Evolutionary conservation across 2,888 invertebrate species (phyloP).

Genomic region (Chloromyia formosa): DNA sequence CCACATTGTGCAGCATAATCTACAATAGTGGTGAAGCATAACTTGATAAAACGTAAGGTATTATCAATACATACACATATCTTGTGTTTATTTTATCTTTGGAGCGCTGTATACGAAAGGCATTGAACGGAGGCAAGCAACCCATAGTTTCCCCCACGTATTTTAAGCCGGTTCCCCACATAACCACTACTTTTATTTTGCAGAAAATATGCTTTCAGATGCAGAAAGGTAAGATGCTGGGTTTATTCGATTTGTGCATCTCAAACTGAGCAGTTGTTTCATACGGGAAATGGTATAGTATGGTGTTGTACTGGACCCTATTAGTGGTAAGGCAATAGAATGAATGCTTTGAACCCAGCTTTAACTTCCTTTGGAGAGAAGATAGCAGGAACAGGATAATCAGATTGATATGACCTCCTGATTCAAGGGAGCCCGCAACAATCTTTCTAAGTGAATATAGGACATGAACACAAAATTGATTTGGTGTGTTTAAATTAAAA

Average conservation of each 20-base stretch:
- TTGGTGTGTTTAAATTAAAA: too few relatives aligned
- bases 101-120: background rate
- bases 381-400: too few relatives aligned
- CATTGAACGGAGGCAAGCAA: background rate
- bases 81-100: background rate
- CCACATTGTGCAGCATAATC: too few relatives aligned
- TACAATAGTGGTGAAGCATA: background rate
- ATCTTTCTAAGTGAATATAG: too few relatives aligned
- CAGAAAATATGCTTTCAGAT: slow-evolving; percentile 14
- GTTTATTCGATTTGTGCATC: slow-evolving; percentile 16
- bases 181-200: background rate
- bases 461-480: too few relatives aligned
- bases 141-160: slow-evolving; percentile 12
- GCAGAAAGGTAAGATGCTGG: background rate
- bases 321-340: too few relatives aligned
- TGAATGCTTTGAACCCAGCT: too few relatives aligned
- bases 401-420: too few relatives aligned
- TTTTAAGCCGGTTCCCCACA: slow-evolving; percentile 19
- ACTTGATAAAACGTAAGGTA: background rate
- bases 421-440: too few relatives aligned
- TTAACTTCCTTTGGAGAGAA: too few relatives aligned
- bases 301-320: too few relatives aligned
- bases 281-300: background rate
- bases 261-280: background rate
- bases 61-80: background rate